Evolutionary conservation across 1,140 invertebrate species (phyloP).

Genomic region (Drosophila albomicans): DNA sequence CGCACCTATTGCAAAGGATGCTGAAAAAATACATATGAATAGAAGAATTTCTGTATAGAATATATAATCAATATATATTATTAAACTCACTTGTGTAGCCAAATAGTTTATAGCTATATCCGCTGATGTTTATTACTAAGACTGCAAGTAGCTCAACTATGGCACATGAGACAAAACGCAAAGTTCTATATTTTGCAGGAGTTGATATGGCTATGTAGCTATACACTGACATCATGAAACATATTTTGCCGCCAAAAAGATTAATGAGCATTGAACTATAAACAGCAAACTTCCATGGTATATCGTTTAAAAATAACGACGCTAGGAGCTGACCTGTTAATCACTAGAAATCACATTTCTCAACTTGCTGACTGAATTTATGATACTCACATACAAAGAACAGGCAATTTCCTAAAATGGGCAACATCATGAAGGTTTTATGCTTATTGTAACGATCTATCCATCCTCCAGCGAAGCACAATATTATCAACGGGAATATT

Average conservation of each 20-base stretch:
- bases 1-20: neutral
- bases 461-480: neutral
- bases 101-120: neutral
- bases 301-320: neutral
- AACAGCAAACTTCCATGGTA: neutral
- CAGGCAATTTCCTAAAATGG: neutral
- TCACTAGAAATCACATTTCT: neutral
- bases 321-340: neutral
- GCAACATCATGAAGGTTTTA: neutral
- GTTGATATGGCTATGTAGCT: neutral
- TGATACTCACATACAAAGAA: neutral
- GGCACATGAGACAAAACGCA: neutral
- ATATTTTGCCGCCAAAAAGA: neutral
- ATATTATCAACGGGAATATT: neutral
- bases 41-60: neutral
- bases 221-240: neutral
- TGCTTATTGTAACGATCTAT: neutral
- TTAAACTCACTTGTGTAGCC: neutral
- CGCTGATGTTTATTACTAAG: neutral
- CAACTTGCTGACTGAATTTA: neutral
- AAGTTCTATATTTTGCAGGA: neutral
- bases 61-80: neutral
- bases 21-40: neutral
- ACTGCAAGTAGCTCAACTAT: neutral
- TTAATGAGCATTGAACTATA: neutral